Conservation (phyloP, 2,113 vertebrate species). For the Rhea pennata region DNA sequence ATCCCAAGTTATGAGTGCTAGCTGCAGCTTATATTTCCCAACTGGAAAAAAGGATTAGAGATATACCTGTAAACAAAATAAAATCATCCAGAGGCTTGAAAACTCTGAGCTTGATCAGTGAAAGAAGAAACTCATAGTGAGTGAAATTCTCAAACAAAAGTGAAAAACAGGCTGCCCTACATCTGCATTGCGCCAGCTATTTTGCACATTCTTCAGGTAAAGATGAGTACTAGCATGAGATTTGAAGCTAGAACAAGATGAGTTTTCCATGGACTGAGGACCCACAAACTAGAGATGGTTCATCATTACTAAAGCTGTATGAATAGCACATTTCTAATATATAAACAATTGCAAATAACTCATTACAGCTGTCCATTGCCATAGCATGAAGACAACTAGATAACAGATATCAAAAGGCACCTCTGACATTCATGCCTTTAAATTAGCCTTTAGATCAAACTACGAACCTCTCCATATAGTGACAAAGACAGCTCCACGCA, state of each 20-base stretch:
- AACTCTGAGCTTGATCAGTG: background rate
- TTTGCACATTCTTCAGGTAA: background rate
- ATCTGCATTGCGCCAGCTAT: background rate
- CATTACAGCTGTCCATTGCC: background rate
- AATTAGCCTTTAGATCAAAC: background rate
- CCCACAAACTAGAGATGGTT: background rate
- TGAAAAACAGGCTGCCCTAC: background rate
- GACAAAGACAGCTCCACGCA: background rate
- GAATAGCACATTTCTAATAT: background rate
- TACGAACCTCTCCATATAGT: background rate
- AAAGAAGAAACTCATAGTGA: background rate
- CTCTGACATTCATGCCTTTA: background rate
- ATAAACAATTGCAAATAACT: background rate
- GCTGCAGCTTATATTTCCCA: background rate
- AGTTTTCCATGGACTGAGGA: background rate
- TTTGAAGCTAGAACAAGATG: constrained; percentile 29
- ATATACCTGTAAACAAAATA: background rate
- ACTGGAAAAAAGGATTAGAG: background rate
- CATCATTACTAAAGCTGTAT: background rate
- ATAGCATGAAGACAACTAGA: background rate
- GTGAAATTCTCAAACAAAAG: background rate
- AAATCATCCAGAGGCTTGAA: background rate
- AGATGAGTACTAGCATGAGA: background rate
- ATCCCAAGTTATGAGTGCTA: background rate
- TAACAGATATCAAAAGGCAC: background rate